Percentiles rank a stretch among this genome's conserved stretches.
Evolutionary conservation across 2,113 vertebrate genomes (phyloP).

Genomic region (Hemiscyllium ocellatum): DNA sequence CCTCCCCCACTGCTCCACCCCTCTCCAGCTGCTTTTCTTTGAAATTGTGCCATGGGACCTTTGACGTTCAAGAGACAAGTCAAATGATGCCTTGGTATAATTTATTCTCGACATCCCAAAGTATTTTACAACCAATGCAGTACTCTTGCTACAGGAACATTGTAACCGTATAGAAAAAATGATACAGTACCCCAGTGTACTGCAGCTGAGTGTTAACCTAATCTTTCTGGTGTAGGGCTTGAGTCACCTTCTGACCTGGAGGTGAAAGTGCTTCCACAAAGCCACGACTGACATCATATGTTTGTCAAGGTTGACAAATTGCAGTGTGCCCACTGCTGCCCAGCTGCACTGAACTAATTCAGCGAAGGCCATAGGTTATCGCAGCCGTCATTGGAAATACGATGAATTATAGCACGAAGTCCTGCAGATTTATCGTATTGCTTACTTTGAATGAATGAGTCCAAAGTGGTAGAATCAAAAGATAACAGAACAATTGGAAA

Average conservation of each 20-base stretch:
- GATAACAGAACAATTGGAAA: not conserved
- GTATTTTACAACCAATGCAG: no score
- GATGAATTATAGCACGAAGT: not conserved
- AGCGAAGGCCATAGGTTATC: conserved; percentile 6
- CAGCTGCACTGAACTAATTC: not conserved
- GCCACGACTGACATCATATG: not conserved
- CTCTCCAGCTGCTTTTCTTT: not conserved
- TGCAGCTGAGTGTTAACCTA: not conserved
- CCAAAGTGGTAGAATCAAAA: not conserved
- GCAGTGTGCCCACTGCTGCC: not conserved
- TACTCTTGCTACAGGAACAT: not conserved
- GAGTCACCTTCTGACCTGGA: not conserved
- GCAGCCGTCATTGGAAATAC: not conserved
- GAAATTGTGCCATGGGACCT: not conserved
- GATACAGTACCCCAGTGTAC: not conserved
- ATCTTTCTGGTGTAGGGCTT: not conserved
- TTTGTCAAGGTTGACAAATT: not conserved
- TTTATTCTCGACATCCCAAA: not conserved
- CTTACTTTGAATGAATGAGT: not conserved
- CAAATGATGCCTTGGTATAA: not conserved
- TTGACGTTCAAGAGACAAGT: no score
- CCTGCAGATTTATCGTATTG: no score
- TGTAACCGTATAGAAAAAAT: no score
- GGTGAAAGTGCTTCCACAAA: not conserved
- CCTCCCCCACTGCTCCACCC: no score